Base-by-base conservation (phyloP, 2,113 vertebrate species). In the Plecturocebus donacophilus region DNA sequence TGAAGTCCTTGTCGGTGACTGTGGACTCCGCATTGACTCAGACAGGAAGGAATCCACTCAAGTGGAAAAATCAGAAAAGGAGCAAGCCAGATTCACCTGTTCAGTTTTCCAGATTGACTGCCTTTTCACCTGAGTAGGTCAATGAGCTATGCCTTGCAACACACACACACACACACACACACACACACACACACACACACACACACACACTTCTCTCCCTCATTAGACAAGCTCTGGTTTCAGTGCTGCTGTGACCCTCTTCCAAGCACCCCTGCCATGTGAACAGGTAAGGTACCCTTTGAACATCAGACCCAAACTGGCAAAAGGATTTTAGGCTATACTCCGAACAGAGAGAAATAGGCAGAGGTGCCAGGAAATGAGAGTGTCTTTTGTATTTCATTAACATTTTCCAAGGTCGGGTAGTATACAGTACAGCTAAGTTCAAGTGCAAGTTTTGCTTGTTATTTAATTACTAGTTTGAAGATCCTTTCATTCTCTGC, bases 231-330 rank as follows among this genome's bases (percentile, higher is more conserved):
- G 61, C 97, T 95, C 97, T 98, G 97, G 96, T 98, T 64, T 86
- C 97, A 94, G 97, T 82, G 13, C 97, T 97, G 93, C 91, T 70
- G 40, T 79, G 8, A 38, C 35, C 30, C 66, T 71, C 56, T 75
- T 77, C n/a, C 88, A 61, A 71, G 75, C 58, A 52, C 90, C 38
- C 80, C 66, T 23, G 27, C 92, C 77, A 95, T 91, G 86, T 71
- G 56, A 93, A 66, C 97, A 98, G 97, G 86, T 83, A 94, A 98
- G 85, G 54, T 30, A 77, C 56, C 40, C 96, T 52, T 96, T 76
- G 91, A 52, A 45, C 35, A 40, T 85, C 98, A 98, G 96, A 98
- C 68, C 97, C 97, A 94, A 97, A 80, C 84, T 73, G 64, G 96
- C 58, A 52, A 61, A 76, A 92, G 17, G 42, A 82, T 58, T 79